Evolutionary conservation across 2,888 invertebrate species (phyloP), one percentile per base, ranked within the genome.

Genomic region (Tryphoninae sp.): DNA sequence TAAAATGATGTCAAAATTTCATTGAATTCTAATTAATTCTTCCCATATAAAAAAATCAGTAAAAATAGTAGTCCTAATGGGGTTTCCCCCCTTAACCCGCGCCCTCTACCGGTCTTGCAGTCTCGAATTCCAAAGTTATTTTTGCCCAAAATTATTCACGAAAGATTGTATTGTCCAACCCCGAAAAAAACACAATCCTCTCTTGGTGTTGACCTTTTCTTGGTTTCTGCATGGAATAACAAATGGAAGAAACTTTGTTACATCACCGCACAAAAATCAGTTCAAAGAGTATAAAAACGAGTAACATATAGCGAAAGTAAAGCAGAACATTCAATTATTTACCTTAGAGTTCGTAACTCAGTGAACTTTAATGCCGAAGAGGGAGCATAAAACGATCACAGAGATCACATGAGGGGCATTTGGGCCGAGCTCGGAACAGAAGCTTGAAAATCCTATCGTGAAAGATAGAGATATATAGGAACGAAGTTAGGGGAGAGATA

Each of bases 401-500:
- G 13, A 45, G 45, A 9, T 19, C 19, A 19, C 19, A 45, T 11
- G 45, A 45, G 45, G 23, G 23, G 42, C 40, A 53, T 40, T 11
- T 49, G 16, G 55, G 26, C 7, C 11, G 26, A 26, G 49, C 51
- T 61, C 16, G 55, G 7, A 4, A 16, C 42, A 16, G 55, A 23
- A 19, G n/a, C 16, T 26, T 53, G 16, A 51, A 65, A 23, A 19
- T 8, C 13, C 45, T 61, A 55, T 58, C 33, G 61, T 53, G 68
- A 76, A 62, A 72, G 78, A 78, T 76, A 67, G 55, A 76, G 78
- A 72, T 26, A 78, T 58, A 26, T 22, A 68, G 33, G 78, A 75
- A 71, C 76, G 79, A 81, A 84, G 71, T 78, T 77, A 69, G 45
- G 51, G 80, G 26, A 76, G 68, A 83, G 68, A 83, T 80, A 51